These are phyloP conservation scores for Hydra vulgaris DNA, from an alignment of 30 jellyfish, hydroid and myxozoan species.

Conservation along the genomic window DNA sequence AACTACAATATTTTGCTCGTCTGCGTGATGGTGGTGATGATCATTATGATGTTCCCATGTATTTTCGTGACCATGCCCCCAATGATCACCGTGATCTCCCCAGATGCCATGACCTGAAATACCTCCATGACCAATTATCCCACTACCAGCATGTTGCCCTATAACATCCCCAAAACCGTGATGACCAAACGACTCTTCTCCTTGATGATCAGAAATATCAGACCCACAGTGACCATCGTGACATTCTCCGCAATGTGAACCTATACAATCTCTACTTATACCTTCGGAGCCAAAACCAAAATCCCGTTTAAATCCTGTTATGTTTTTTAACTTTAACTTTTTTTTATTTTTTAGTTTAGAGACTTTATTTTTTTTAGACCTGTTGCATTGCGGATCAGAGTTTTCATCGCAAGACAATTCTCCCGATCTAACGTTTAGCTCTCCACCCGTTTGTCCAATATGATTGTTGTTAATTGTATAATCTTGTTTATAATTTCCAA, in stretches of 20 bases:
- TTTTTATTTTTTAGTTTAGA: constrained; percentile 32
- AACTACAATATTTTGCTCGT: constrained; percentile 83
- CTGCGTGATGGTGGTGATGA: constrained; percentile 59
- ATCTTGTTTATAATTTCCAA: background rate
- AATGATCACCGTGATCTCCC: constrained; percentile 59
- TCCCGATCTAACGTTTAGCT: constrained; percentile 13
- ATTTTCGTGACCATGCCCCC: constrained; percentile 90
- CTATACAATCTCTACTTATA: background rate
- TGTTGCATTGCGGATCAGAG: constrained; percentile 10
- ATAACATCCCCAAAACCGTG: constrained; percentile 64
- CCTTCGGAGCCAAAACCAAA: constrained; percentile 20
- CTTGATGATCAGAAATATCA: constrained; percentile 6
- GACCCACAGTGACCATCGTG: constrained; percentile 46
- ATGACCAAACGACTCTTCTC: constrained; percentile 54
- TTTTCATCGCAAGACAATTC: constrained; percentile 8
- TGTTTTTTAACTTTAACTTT: constrained; percentile 43
- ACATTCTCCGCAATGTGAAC: background rate
- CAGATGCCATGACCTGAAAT: constrained; percentile 42
- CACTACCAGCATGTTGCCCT: constrained; percentile 43
- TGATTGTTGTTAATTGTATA: constrained; percentile 8
- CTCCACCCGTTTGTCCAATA: constrained; percentile 24
- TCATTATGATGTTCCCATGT: constrained; percentile 76
- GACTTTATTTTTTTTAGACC: constrained; percentile 40
- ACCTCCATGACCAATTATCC: constrained; percentile 51
- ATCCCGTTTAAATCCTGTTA: constrained; percentile 43